A percentile compares a stretch with the other conserved stretches of the same genome.
Evolutionary conservation across 2,113 vertebrate species (phyloP).

Genomic region (Dasyurus viverrinus): DNA sequence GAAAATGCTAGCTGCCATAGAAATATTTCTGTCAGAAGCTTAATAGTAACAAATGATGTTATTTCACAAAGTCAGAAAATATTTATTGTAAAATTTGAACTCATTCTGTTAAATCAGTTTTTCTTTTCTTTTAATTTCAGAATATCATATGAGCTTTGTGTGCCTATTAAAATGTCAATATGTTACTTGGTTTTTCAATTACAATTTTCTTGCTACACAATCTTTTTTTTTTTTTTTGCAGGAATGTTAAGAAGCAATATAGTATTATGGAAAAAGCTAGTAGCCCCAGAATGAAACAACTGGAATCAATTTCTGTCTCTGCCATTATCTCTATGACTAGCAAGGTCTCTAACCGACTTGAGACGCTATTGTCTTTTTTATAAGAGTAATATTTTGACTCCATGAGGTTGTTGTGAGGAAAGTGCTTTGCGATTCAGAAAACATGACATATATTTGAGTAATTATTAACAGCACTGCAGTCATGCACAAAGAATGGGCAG

Average conservation of each 20-base stretch:
- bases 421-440: background rate
- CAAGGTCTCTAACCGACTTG: background rate
- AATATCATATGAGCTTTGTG: background rate
- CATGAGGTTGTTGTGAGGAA: background rate
- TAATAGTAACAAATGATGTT: constrained; percentile 62
- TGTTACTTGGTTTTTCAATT: background rate
- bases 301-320: background rate
- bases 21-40: constrained; percentile 64
- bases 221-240: background rate
- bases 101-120: background rate
- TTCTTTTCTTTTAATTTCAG: background rate
- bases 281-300: background rate
- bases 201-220: background rate
- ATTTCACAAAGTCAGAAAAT: constrained; percentile 51
- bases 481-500: background rate
- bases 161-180: background rate
- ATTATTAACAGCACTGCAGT: background rate
- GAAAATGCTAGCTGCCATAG: constrained; percentile 56
- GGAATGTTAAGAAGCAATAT: background rate
- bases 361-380: background rate
- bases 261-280: background rate
- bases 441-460: background rate
- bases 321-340: background rate
- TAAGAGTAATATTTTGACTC: background rate
- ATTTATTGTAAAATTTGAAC: constrained; percentile 44